A percentile compares a stretch with the other conserved stretches of the same genome.
Evolutionary conservation across 2,113 vertebrate species (phyloP).

Genomic region (Phoenicopterus ruber): DNA sequence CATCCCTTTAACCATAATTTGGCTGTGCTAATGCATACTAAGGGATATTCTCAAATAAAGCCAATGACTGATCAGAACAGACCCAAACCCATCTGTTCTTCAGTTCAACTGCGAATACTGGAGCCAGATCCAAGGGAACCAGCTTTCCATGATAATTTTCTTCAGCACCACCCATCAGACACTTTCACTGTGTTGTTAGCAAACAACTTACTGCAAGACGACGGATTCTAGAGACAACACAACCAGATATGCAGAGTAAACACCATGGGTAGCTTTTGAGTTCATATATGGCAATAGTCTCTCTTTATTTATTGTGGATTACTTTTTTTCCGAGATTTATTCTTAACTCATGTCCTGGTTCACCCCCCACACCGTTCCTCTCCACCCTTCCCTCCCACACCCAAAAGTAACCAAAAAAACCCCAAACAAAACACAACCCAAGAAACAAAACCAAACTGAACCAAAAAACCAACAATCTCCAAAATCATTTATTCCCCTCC

Average conservation of each 20-base stretch:
- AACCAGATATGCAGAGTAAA: constrained; percentile 78
- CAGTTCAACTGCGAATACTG: constrained; percentile 46
- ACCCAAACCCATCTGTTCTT: constrained; percentile 23
- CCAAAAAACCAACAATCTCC: constrained; percentile 52
- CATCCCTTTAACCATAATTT: constrained; percentile 29
- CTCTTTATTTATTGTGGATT: constrained; percentile 58
- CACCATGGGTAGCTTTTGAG: constrained; percentile 74
- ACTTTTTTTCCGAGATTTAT: constrained; percentile 35
- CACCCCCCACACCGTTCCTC: neutral
- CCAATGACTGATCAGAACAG: constrained; percentile 54
- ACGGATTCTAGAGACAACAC: constrained; percentile 76
- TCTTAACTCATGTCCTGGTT: constrained; percentile 60
- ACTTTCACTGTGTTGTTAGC: constrained; percentile 56
- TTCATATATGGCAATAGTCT: constrained; percentile 79
- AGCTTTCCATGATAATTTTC: constrained; percentile 49
- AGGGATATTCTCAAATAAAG: constrained; percentile 40
- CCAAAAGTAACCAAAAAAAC: constrained; percentile 17
- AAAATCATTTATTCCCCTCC: constrained; percentile 75
- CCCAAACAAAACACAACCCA: constrained; percentile 52
- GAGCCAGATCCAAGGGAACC: constrained; percentile 65
- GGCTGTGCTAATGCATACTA: constrained; percentile 51
- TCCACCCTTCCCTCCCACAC: constrained; percentile 44
- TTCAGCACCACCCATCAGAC: constrained; percentile 43
- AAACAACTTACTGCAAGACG: constrained; percentile 72
- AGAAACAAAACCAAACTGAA: constrained; percentile 57